A percentile compares a stretch with the other conserved stretches of the same genome.
Evolutionary conservation across 2,797 vertebrate genomes (phyloP).

Genomic region (Sebastes oblongus): DNA sequence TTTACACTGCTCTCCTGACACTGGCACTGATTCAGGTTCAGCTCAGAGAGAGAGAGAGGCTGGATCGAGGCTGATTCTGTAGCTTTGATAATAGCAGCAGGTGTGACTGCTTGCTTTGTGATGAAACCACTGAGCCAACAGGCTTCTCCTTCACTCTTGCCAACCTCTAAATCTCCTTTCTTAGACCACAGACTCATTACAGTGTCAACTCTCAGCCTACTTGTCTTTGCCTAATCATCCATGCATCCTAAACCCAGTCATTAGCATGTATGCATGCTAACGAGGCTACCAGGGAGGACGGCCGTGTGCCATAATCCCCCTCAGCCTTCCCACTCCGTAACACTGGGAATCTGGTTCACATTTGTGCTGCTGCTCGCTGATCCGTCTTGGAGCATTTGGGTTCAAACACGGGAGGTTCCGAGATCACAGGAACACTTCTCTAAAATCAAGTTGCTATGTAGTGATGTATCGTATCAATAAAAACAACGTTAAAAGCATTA

Average conservation of each 20-base stretch:
- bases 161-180: conserved; percentile 20
- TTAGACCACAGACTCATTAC: conserved; percentile 30
- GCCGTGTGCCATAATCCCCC: conserved; percentile 39
- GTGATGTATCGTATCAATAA: neutral
- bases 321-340: conserved; percentile 33
- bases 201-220: conserved; percentile 10
- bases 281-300: conserved; percentile 38
- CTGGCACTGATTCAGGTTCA: conserved; percentile 60
- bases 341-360: conserved; percentile 48
- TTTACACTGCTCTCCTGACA: conserved; percentile 68
- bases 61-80: neutral
- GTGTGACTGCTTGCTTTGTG: neutral
- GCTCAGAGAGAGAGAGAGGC: conserved; percentile 10
- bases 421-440: neutral
- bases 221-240: conserved; percentile 45
- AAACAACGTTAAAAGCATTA: neutral
- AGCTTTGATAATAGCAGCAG: neutral
- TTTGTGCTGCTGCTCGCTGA: conserved; percentile 37
- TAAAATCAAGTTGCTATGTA: neutral
- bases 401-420: neutral
- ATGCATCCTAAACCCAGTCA: conserved; percentile 43
- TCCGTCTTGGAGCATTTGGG: conserved; percentile 21
- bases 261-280: conserved; percentile 65
- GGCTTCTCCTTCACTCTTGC: neutral
- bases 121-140: neutral